Evolutionary conservation across 2,888 invertebrate species (phyloP).

Genomic region (Cyaniris semiargus): DNA sequence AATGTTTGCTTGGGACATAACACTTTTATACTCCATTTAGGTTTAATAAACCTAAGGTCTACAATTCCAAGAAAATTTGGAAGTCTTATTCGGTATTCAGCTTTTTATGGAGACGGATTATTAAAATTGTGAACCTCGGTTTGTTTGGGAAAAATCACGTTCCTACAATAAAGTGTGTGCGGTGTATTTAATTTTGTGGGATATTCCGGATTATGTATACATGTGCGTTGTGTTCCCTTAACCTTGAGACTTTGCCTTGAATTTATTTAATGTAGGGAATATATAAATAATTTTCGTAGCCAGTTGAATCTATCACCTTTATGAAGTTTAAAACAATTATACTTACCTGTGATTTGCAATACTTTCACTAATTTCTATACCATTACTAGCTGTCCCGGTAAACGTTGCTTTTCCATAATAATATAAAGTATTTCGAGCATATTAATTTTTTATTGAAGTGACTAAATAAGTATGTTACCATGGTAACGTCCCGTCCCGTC

Average conservation of each 20-base stretch:
- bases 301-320: neutral
- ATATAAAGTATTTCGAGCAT: too few species aligned
- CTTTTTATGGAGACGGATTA: conserved; percentile 14
- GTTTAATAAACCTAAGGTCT: conserved; percentile 21
- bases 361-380: too few species aligned
- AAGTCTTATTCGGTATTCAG: conserved; percentile 3
- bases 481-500: too few species aligned
- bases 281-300: too few species aligned
- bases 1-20: neutral
- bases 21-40: neutral
- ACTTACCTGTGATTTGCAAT: neutral
- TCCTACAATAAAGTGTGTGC: neutral
- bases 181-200: neutral
- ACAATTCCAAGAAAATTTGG: conserved; percentile 12
- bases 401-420: too few species aligned
- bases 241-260: neutral
- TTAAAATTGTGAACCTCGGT: conserved; percentile 13
- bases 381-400: too few species aligned
- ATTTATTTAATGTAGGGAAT: neutral
- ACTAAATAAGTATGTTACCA: too few species aligned
- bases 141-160: conserved; percentile 16
- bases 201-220: neutral
- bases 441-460: too few species aligned
- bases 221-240: neutral
- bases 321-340: neutral